Evolutionary conservation across 53 echinoderm and acorn worm species (phyloP).

Genomic region (Patiria pectinifera): DNA sequence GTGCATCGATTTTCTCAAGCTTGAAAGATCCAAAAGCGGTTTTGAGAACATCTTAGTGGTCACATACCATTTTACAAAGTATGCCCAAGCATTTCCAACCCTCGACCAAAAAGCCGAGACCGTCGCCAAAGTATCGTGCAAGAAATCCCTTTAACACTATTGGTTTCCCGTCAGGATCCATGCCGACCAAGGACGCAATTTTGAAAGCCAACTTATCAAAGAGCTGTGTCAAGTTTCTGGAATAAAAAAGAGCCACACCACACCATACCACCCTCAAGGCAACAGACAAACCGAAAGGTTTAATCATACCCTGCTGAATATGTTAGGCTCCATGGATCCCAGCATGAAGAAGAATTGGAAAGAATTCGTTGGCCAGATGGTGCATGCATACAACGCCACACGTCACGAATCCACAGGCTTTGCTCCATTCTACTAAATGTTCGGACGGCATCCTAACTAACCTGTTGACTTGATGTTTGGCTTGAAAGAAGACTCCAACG

Average conservation of each 20-base stretch:
- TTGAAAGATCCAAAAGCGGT: no score
- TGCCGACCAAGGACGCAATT: slow-evolving; percentile 73
- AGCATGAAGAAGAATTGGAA: no score
- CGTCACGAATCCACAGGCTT: slow-evolving; percentile 36
- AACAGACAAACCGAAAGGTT: slow-evolving; percentile 57
- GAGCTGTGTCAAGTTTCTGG: background rate
- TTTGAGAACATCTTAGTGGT: no score
- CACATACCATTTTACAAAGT: no score
- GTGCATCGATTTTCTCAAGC: no score
- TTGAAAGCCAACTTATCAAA: slow-evolving; percentile 52
- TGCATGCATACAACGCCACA: slow-evolving; percentile 45
- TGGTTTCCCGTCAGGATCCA: slow-evolving; percentile 67
- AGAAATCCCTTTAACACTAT: slow-evolving; percentile 65
- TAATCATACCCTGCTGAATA: slow-evolving; percentile 59
- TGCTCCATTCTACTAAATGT: slow-evolving; percentile 51
- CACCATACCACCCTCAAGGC: slow-evolving; percentile 29
- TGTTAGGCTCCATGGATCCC: slow-evolving; percentile 47
- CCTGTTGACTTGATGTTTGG: slow-evolving; percentile 35
- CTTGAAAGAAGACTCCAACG: background rate
- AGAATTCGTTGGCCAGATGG: slow-evolving; percentile 31
- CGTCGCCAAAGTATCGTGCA: slow-evolving; percentile 57
- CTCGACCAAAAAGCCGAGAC: slow-evolving; percentile 64
- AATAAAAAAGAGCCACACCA: slow-evolving; percentile 24
- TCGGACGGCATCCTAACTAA: slow-evolving; percentile 27
- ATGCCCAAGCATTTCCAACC: slow-evolving; percentile 65